phyloP scores from a whole-genome alignment of 2,888 invertebrate species.

The Tolmerus cingulatus region DNA sequence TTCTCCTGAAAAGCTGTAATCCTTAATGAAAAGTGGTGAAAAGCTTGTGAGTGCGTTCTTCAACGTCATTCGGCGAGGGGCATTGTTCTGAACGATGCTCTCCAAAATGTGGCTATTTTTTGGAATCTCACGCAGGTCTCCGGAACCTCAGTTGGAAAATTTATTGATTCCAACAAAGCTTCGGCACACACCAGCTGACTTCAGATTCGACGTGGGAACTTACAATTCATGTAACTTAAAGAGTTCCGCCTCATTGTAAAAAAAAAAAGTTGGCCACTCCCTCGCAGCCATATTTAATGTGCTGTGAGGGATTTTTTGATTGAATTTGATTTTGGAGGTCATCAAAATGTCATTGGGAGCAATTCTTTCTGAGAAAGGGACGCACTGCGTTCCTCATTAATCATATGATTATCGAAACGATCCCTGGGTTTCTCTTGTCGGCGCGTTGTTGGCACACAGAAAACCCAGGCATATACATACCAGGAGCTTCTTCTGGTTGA shows the following conservation, averaged over 20 bases:
- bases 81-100: neutral
- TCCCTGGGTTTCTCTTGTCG: neutral
- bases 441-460: neutral
- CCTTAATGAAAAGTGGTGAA: neutral
- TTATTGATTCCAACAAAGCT: constrained; percentile 10
- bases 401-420: neutral
- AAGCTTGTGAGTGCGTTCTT: neutral
- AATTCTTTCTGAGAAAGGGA: neutral
- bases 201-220: neutral
- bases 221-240: neutral
- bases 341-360: constrained; percentile 46
- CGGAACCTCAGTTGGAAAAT: neutral
- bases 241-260: neutral
- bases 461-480: neutral
- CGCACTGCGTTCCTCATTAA: neutral
- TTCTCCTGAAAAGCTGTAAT: neutral
- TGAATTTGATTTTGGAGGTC: constrained; percentile 46
- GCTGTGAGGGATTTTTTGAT: constrained; percentile 29
- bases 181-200: neutral
- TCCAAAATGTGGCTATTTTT: neutral
- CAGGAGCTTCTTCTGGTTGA: neutral
- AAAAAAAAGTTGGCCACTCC: constrained; percentile 56
- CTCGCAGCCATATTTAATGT: constrained; percentile 61
- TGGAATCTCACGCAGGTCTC: neutral
- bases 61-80: neutral